Base-by-base conservation (phyloP, 2,113 vertebrate genomes). In the Salvelinus namaycush region DNA sequence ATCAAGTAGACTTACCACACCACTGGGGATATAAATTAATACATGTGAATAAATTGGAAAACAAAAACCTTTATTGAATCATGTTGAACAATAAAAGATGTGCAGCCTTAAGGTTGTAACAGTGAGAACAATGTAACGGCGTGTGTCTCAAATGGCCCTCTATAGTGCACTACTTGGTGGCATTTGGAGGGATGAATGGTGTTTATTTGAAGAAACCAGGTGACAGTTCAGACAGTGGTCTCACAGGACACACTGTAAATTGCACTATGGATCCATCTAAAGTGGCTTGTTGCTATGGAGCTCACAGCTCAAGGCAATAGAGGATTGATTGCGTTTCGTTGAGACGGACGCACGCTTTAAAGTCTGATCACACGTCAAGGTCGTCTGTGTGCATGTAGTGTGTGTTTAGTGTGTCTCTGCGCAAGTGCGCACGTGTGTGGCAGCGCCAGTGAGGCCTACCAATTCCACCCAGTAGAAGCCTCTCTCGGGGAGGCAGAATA, bases 321-420 rank as follows among this genome's bases (percentile, higher is more conserved):
- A 26, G 65, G 18, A 26, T 3, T 44, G 9, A 1, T 4, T 34
- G 54, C 62, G 62, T 67, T 76, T 79, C 59, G 24, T 27, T 62
- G 44, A 31, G 34, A 65, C n/a, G 16, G 67, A 6, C 1, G 39
- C 9, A 44, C 5, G 3, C 27, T 70, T 68, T 76, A 64, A 68
- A 83, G 73, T 81, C 79, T 79, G 76, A 82, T 82, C 82, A 79
- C 78, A 84, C 70, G 31, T 68, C 64, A 73, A 79, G 81, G 76
- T 72, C 78, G 76, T 70, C 72, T 72, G 16, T 65, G 49, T 34
- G 2, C 49, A 4, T 14, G 49, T 54, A 34, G 49, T 54, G 12
- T 16, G 49, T 44, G 39, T 34, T 5, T 34, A 34, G 31, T 34
- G 31, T 34, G 31, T 44, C 8, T 9, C 11, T 44, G 39, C 39